These are phyloP conservation scores for Cenopis cana DNA, from an alignment of 2,888 invertebrate species.

Conservation along the genomic window DNA sequence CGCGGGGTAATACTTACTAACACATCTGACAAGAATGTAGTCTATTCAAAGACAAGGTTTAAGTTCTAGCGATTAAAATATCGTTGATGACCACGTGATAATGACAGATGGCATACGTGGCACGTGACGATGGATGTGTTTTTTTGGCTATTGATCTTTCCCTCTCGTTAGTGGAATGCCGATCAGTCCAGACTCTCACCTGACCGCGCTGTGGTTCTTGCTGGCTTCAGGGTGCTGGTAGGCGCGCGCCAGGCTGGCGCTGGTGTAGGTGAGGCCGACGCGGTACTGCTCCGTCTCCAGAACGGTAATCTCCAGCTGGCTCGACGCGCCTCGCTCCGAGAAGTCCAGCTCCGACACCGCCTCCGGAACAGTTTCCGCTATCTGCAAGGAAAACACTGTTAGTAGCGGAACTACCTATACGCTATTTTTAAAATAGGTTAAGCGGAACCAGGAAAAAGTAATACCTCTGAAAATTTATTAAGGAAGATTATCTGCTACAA, in stretches of 20 bases:
- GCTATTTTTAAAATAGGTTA: not conserved
- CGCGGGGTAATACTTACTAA: too few species aligned
- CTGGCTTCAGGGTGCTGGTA: slow-evolving; percentile 66
- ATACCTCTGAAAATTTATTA: not conserved
- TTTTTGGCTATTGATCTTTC: too few species aligned
- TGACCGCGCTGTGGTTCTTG: slow-evolving; percentile 66
- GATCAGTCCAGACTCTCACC: too few species aligned
- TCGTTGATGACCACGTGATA: too few species aligned
- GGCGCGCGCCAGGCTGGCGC: slow-evolving; percentile 64
- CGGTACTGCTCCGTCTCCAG: slow-evolving; percentile 72
- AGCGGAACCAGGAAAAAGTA: not conserved
- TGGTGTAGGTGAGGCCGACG: slow-evolving; percentile 72
- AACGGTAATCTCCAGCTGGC: slow-evolving; percentile 72
- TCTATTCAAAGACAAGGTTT: too few species aligned
- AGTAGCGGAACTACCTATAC: not conserved
- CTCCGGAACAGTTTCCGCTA: slow-evolving; percentile 74
- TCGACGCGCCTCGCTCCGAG: slow-evolving; percentile 75
- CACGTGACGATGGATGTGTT: too few species aligned
- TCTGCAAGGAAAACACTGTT: slow-evolving; percentile 55
- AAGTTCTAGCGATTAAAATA: too few species aligned
- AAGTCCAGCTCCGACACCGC: slow-evolving; percentile 69
- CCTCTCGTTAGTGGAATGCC: too few species aligned
- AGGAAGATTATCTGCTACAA: too few species aligned
- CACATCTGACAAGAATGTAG: too few species aligned
- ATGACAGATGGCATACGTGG: too few species aligned